Base-by-base conservation (phyloP, 2,113 vertebrate genomes). In the Zeus faber region DNA sequence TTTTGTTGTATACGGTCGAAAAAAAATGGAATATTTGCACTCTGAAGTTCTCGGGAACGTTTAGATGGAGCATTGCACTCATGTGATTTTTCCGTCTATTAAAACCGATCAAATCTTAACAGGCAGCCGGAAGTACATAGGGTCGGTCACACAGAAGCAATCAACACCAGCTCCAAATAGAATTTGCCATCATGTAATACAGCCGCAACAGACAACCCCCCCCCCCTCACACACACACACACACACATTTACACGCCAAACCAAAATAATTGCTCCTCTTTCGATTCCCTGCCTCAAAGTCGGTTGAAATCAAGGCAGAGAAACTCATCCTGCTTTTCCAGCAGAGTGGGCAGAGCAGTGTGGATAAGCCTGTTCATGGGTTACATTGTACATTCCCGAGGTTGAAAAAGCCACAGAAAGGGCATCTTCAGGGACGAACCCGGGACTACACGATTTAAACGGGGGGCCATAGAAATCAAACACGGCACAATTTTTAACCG, bases 91-190 rank as follows among this genome's bases (percentile, higher is more conserved):
- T n/a, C n/a, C n/a, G n/a, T n/a, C n/a, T n/a, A n/a, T n/a, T n/a
- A n/a, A n/a, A n/a, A n/a, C n/a, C n/a, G n/a, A n/a, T n/a, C n/a
- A n/a, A n/a, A n/a, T n/a, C n/a, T n/a, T n/a, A n/a, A n/a, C n/a
- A n/a, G n/a, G n/a, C 33, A 37, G 33, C n/a, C 13, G 9, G 13
- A 33, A 33, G 31, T 13, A 33, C 31, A 33, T 10, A 10, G 31
- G 13, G 31, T 33, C 31, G 21, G 22, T 57, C 22, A 57, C 33
- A 41, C 40, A 64, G 48, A 51, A 53, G 60, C 70, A 68, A 62
- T 74, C 62, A 69, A n/a, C 13, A 4, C 29, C 6, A 50, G 43
- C 20, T 61, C 44, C 39, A 29, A 69, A 65, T 45, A 16, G 47
- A 60, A 49, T 41, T 26, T 54, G 46, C n/a, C 40, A 60, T 43